These are phyloP conservation scores for Sipha maydis DNA, from an alignment of 2,888 invertebrate species.

Conservation along the genomic window DNA sequence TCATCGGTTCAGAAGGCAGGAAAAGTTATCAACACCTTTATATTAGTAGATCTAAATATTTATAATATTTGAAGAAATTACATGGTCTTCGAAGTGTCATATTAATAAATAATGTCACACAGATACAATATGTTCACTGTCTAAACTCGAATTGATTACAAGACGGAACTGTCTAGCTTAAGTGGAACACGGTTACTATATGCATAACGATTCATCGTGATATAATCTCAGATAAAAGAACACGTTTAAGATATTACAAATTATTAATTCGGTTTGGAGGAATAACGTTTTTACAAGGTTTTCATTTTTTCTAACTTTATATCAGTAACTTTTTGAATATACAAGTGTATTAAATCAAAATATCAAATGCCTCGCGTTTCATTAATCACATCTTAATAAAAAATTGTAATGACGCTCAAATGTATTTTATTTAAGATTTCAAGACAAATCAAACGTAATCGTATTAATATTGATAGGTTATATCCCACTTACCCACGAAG, in stretches of 20 bases:
- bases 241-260: neutral
- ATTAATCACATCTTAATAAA: too few relatives aligned
- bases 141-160: constrained; percentile 37
- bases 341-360: too few relatives aligned
- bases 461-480: too few relatives aligned
- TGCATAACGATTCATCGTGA: neutral
- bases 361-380: too few relatives aligned
- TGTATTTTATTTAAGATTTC: too few relatives aligned
- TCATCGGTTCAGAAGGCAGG: neutral
- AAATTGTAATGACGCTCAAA: too few relatives aligned
- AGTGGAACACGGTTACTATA: neutral
- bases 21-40: constrained; percentile 25
- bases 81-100: constrained; percentile 30
- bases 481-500: neutral
- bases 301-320: too few relatives aligned
- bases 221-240: neutral
- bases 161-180: constrained; percentile 8
- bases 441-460: too few relatives aligned
- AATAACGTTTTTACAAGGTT: too few relatives aligned
- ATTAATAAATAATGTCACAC: constrained; percentile 28
- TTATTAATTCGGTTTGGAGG: neutral
- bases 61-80: constrained; percentile 31
- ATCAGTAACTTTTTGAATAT: too few relatives aligned
- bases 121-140: constrained; percentile 18
- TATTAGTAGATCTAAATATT: neutral